phyloP scores from a whole-genome alignment of 2,113 vertebrate species.

The Bagarius yarrelli region DNA sequence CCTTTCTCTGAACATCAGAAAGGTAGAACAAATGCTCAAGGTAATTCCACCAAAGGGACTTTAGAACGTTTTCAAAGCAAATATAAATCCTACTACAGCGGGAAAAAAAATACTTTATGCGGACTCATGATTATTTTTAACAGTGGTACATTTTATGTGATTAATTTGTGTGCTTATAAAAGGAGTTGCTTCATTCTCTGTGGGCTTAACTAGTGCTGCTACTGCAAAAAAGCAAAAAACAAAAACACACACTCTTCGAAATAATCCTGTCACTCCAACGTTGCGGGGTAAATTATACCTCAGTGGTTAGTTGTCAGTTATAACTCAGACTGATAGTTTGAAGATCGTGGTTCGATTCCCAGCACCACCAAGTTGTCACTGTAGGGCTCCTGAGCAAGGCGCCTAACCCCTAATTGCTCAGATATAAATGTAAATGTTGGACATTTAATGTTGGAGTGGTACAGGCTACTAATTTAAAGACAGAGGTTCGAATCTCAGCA shows the following conservation, averaged over 20 bases:
- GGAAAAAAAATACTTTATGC: not conserved
- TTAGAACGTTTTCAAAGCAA: not conserved
- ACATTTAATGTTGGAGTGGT: too few species aligned
- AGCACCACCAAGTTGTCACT: too few species aligned
- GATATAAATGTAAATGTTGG: too few species aligned
- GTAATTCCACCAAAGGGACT: not conserved
- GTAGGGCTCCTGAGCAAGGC: too few species aligned
- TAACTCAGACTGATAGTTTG: too few species aligned
- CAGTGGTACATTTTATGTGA: not conserved
- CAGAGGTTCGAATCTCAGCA: too few species aligned
- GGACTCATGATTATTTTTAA: constrained; percentile 8
- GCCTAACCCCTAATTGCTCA: too few species aligned
- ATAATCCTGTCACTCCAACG: not conserved
- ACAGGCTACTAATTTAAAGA: too few species aligned
- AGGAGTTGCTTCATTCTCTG: not conserved
- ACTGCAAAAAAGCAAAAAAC: not conserved
- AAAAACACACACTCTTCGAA: not conserved
- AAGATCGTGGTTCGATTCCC: too few species aligned
- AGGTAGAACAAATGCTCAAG: constrained; percentile 4
- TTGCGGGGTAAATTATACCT: not conserved
- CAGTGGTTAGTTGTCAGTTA: too few species aligned
- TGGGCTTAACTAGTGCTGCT: not conserved
- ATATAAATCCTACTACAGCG: constrained; percentile 10
- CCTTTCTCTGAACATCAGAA: not conserved
- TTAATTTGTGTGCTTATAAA: not conserved